Conservation (phyloP, 2,888 invertebrate species). For the Amaurobius ferox region DNA sequence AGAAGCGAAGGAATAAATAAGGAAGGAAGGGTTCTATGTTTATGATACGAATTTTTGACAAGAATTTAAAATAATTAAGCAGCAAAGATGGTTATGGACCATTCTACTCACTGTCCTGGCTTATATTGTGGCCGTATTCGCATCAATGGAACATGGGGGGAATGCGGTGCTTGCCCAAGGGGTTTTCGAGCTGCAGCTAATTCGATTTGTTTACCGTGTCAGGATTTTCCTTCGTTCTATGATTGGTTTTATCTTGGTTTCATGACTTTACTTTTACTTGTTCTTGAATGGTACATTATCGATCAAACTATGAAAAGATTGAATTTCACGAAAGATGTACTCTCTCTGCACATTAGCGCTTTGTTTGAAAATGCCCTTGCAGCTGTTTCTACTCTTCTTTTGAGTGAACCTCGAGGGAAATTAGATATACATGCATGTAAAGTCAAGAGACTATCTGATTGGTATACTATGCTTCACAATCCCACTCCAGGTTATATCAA, state of each 20-base stretch:
- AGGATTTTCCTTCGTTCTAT: slow-evolving; percentile 86
- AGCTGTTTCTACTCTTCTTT: slow-evolving; percentile 85
- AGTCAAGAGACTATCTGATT: slow-evolving; percentile 90
- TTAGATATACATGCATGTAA: slow-evolving; percentile 87
- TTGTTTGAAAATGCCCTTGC: slow-evolving; percentile 88
- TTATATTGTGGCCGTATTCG: slow-evolving; percentile 88
- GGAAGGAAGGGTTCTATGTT: too few relatives aligned
- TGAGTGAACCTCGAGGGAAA: slow-evolving; percentile 89
- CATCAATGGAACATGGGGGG: slow-evolving; percentile 85
- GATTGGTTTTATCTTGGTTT: slow-evolving; percentile 97
- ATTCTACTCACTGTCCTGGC: slow-evolving; percentile 83
- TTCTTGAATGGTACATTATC: slow-evolving; percentile 94
- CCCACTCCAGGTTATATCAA: slow-evolving; percentile 94
- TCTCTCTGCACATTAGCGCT: slow-evolving; percentile 88
- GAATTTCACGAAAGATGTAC: slow-evolving; percentile 84
- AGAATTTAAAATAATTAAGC: too few relatives aligned
- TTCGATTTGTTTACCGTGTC: slow-evolving; percentile 87
- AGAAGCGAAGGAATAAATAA: too few relatives aligned
- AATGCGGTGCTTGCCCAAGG: slow-evolving; percentile 83
- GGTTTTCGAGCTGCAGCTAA: slow-evolving; percentile 63
- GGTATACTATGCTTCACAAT: slow-evolving; percentile 97
- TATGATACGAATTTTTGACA: too few relatives aligned
- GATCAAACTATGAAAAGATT: slow-evolving; percentile 83
- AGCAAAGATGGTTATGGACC: slow-evolving; percentile 62
- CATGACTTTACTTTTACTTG: slow-evolving; percentile 91